Evolutionary conservation across 1,140 invertebrate species (phyloP), one percentile per base, ranked within the genome.

Genomic region (Mactra quadrangularis): DNA sequence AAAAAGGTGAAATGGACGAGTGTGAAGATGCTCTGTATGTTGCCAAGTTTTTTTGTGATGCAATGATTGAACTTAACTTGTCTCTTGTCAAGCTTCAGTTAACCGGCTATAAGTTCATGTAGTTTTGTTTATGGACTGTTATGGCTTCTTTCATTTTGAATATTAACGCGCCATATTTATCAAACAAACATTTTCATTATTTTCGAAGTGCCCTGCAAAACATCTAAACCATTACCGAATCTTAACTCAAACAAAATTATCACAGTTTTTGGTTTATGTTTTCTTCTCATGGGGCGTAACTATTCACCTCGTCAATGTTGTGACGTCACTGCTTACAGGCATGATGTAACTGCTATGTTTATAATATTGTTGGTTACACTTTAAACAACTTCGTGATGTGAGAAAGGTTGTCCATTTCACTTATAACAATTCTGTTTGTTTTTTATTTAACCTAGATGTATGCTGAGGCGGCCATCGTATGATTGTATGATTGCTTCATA

Each of bases 251-350:
- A 50, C 27, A 33, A 64, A 47, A 45, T 64, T 45, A 64, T 50
- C 52, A 29, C 50, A 7, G 53, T 55, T 19, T 52, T 78, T 71
- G 33, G 70, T 81, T 50, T 70, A 81, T 81, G 77, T 81, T 81
- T 81, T 78, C 62, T 81, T 81, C 77, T 81, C 77, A 81, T 81
- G 77, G 77, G 77, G 77, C 77, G 47, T 81, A 64, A 33, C 45
- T 38, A 15, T 47, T 60, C 38, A 75, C 53, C 50, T 13, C n/a
- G 31, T 38, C 52, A 57, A n/a, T 72, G 70, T 72, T 72, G 53
- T 55, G 70, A 38, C 35, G 70, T 72, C 70, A 70, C 53, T 6
- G 25, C 19, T 55, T 22, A n/a, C n/a, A 6, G 53, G 19, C 19
- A 55, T n/a, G 53, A 7, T 55, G 19, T 55, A 55, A n/a, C n/a